Percentiles rank a stretch among this genome's conserved stretches.
Conservation (phyloP, 2,797 vertebrate genomes). For the Schizopygopsis malacanthus region DNA sequence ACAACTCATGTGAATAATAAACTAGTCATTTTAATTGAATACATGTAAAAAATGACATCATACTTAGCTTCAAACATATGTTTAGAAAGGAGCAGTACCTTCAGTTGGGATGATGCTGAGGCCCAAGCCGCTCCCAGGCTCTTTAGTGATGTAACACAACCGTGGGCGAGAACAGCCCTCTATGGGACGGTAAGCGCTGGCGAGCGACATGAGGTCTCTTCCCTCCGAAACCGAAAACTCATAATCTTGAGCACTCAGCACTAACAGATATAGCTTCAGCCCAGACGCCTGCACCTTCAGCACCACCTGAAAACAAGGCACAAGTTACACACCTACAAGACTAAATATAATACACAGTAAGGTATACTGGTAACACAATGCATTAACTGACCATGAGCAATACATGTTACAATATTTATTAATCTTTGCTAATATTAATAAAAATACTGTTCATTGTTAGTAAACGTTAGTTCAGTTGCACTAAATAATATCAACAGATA, state of each 20-base stretch:
- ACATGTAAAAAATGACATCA: background rate
- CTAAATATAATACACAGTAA: background rate
- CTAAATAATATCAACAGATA: background rate
- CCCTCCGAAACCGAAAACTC: constrained; percentile 71
- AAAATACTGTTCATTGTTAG: background rate
- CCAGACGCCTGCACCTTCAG: constrained; percentile 86
- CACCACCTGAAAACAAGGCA: constrained; percentile 79
- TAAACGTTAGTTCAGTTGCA: background rate
- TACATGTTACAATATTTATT: background rate
- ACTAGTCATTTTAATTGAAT: background rate
- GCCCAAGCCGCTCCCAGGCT: constrained; percentile 79
- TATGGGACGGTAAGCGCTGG: constrained; percentile 64
- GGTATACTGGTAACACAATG: background rate
- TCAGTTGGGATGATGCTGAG: constrained; percentile 76
- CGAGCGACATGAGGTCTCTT: constrained; percentile 67
- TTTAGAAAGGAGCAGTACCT: constrained; percentile 62
- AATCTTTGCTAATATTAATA: background rate
- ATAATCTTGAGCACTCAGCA: constrained; percentile 76
- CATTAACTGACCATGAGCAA: background rate
- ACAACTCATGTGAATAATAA: background rate
- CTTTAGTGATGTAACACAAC: constrained; percentile 83
- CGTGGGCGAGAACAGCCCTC: constrained; percentile 78
- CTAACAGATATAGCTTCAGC: constrained; percentile 81
- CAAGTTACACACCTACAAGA: background rate
- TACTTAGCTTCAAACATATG: background rate